Base-by-base conservation (phyloP, 2,888 invertebrate genomes). In the Caenorhabditis zanzibari region DNA sequence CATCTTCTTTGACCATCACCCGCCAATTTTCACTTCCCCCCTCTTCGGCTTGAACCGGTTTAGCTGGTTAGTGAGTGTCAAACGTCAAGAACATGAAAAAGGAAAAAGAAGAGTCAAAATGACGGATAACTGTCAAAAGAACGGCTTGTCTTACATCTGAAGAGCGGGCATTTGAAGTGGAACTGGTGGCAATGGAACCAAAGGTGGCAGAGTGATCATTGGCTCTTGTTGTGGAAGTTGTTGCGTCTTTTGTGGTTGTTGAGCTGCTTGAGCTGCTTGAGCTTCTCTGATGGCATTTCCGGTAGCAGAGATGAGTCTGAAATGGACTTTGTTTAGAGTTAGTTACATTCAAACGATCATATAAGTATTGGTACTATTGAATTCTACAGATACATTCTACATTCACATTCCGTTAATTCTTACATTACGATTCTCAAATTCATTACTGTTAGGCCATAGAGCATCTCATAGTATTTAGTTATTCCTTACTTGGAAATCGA, bases 221-320 rank as follows among this genome's bases (percentile, higher is more conserved):
- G 75, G 82, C 38, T 77, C 68, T 38, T 75, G 76, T 71, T 82
- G 81, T 19, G 64, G 75, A 28, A 44, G 59, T 44, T 61, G 61
- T 41, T 71, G 63, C 22, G 22, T 28, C 47, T 61, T 66, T 41
- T 49, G 68, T 16, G 81, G 75, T 22, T 68, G 49, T 28, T 82
- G 76, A 47, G 76, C 72, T 28, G 63, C 54, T 28, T 74, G 73
- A 44, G 63, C 69, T 24, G 82, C 82, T 12, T 82, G 82, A 47
- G 82, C 82, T 26, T 77, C 77, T 56, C 82, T 26, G 28, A 82
- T 69, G 5, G 82, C 82, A 56, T 82, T 79, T 28, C 82, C 82
- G n/a, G 82, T 82, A 10, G 77, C 79, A 1, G 82, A 82, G 44
- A 82, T 82, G 14, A 82, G 58, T 68, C 81, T 82, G 81, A 54